phyloP scores from a whole-genome alignment of 1,140 invertebrate species.

The Lucilia sericata region DNA sequence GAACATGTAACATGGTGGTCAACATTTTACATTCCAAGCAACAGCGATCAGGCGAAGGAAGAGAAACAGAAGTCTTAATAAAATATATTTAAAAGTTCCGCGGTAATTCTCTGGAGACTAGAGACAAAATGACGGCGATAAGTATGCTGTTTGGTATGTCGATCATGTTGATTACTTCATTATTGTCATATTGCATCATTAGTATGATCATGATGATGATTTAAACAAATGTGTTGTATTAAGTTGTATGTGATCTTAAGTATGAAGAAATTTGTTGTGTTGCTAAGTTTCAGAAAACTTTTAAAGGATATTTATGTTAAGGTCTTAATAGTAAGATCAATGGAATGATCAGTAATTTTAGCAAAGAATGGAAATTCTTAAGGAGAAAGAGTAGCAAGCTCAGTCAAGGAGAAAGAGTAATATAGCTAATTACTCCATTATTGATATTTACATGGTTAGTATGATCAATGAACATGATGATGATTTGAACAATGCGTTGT shows the following conservation, averaged over 20 bases:
- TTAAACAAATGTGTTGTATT: neutral
- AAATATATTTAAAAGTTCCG: neutral
- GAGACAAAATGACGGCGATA: slow-evolving; percentile 42
- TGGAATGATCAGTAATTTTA: too few species aligned
- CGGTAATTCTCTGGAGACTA: slow-evolving; percentile 35
- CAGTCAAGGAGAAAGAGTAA: too few species aligned
- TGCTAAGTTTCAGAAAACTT: too few species aligned
- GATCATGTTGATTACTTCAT: neutral
- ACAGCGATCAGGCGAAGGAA: neutral
- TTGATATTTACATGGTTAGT: too few species aligned
- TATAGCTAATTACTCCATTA: too few species aligned
- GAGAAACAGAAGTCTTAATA: neutral
- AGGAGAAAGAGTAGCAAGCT: too few species aligned
- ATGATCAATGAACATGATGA: too few species aligned
- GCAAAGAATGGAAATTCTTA: too few species aligned
- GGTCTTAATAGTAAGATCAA: too few species aligned
- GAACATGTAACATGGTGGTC: slow-evolving; percentile 28
- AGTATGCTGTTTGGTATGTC: slow-evolving; percentile 32
- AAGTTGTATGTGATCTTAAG: neutral
- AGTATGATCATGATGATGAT: neutral
- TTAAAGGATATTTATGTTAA: too few species aligned
- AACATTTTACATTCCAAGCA: neutral
- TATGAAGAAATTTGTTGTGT: too few species aligned
- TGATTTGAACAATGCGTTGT: too few species aligned
- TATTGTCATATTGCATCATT: neutral